phyloP scores from a whole-genome alignment of 2,113 vertebrate species.

The Anser cygnoides region DNA sequence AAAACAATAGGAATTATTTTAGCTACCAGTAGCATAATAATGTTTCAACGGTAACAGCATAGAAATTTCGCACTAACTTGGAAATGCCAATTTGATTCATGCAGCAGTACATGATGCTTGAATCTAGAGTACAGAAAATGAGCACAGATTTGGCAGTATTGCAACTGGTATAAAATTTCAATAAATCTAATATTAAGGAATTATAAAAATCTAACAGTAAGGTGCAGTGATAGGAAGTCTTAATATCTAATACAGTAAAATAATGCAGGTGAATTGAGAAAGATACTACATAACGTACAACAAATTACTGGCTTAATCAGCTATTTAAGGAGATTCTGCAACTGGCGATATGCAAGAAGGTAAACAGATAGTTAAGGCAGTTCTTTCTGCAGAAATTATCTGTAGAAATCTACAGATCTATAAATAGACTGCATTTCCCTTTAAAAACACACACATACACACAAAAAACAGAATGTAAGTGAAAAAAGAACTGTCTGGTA shows the following conservation, averaged over 20 bases:
- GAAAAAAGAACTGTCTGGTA: neutral
- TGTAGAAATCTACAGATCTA: neutral
- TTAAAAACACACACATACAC: neutral
- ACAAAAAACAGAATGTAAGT: neutral
- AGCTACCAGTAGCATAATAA: neutral
- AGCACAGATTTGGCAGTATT: neutral
- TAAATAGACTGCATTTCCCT: neutral
- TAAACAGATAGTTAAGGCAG: neutral
- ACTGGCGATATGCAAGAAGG: neutral
- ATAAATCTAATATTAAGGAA: neutral
- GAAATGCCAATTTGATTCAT: neutral
- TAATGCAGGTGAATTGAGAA: neutral
- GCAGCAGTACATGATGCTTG: neutral
- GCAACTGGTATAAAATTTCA: neutral
- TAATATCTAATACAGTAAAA: neutral
- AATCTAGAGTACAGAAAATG: neutral
- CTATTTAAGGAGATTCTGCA: neutral
- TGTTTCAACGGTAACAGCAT: neutral
- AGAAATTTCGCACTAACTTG: neutral
- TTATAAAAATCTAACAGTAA: neutral
- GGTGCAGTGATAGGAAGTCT: neutral
- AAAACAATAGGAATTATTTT: neutral
- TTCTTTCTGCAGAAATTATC: neutral
- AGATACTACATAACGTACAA: neutral
- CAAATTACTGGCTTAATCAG: neutral